phyloP scores from a whole-genome alignment of 1,140 invertebrate genomes.

The Steinernema feltiae region DNA sequence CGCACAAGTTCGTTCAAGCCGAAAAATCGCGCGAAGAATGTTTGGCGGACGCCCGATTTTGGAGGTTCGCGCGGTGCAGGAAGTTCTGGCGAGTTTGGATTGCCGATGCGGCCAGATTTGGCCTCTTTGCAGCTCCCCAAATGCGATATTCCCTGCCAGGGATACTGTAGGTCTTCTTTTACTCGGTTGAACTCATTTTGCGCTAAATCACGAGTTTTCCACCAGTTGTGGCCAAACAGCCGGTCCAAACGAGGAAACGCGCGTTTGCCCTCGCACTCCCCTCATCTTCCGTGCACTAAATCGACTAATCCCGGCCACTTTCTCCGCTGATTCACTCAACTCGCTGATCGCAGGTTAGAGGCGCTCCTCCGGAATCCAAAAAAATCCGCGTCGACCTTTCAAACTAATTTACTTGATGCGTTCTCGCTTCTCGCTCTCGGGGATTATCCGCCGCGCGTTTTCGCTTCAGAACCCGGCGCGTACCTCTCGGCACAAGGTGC shows the following conservation, averaged over 20 bases:
- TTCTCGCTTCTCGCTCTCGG: background rate
- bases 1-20: constrained; percentile 6
- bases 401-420: background rate
- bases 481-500: background rate
- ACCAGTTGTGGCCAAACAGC: too few species aligned
- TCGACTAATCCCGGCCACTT: too few species aligned
- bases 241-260: too few species aligned
- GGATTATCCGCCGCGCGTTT: background rate
- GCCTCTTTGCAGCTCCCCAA: too few species aligned
- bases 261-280: too few species aligned
- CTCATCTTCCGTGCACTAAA: too few species aligned
- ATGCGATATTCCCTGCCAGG: too few species aligned
- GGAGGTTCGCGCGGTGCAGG: background rate
- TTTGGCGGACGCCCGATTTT: constrained; percentile 6
- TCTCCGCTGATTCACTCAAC: too few species aligned
- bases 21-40: constrained; percentile 11
- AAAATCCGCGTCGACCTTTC: background rate
- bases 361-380: background rate
- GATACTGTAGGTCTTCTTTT: too few species aligned
- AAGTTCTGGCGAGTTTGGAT: background rate
- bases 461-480: background rate
- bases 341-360: background rate
- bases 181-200: too few species aligned
- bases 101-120: too few species aligned
- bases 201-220: too few species aligned